Conservation (phyloP, 2,888 invertebrate genomes). For the Pedicia rivosa region DNA sequence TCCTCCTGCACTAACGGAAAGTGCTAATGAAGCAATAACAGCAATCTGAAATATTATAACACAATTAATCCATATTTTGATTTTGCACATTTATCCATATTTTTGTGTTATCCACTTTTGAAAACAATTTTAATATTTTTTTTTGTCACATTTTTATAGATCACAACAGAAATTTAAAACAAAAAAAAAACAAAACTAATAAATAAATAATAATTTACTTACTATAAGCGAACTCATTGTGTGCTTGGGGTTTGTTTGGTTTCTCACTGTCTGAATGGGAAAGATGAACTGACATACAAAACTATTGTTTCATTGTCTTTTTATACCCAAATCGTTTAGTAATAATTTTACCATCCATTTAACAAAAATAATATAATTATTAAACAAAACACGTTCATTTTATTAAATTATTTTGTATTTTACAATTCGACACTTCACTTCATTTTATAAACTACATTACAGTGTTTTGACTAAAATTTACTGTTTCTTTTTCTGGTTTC, state of each 20-base stretch:
- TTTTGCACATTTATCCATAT: conserved; percentile 10
- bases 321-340: conserved; percentile 15
- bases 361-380: not conserved
- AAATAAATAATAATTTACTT: conserved; percentile 17
- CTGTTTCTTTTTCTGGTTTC: no score
- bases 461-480: no score
- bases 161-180: not conserved
- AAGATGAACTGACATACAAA: conserved; percentile 30
- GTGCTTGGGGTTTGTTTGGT: conserved; percentile 19
- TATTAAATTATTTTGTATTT: conserved; percentile 3
- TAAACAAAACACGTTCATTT: conserved; percentile 2
- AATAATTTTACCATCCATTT: no score
- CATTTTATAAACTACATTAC: no score
- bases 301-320: conserved; percentile 21
- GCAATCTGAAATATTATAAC: conserved; percentile 17
- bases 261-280: conserved; percentile 30
- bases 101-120: not conserved
- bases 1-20: conserved; percentile 25
- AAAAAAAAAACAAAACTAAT: not conserved
- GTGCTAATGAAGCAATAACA: conserved; percentile 27
- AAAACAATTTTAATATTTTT: conserved; percentile 2
- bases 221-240: conserved; percentile 33
- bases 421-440: conserved; percentile 4
- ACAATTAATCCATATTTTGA: conserved; percentile 10
- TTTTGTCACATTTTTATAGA: conserved; percentile 1